Conservation (phyloP, 1,140 invertebrate species). For the Drosophila nigrodunni region DNA sequence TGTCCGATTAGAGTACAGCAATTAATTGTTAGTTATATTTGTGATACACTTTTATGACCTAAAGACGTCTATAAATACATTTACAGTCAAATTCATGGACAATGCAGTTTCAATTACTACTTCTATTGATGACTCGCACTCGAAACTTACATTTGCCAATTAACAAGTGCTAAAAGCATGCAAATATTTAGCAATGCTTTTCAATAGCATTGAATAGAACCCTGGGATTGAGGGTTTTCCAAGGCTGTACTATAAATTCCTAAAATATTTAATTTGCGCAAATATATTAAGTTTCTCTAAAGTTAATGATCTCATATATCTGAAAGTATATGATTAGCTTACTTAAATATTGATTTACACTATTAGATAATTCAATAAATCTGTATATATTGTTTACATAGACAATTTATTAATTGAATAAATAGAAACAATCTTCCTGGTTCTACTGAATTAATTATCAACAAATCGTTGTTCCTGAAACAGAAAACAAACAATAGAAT, state of each 20-base stretch:
- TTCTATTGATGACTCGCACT: background rate
- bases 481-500: too few relatives aligned
- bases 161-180: conserved; percentile 44
- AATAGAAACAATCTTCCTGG: too few relatives aligned
- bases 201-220: conserved; percentile 26
- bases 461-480: too few relatives aligned
- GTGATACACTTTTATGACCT: background rate
- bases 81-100: conserved; percentile 10
- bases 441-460: too few relatives aligned
- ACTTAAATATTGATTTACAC: too few relatives aligned
- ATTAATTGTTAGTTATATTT: conserved; percentile 37
- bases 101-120: conserved; percentile 15
- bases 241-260: conserved; percentile 4
- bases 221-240: background rate
- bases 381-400: too few relatives aligned
- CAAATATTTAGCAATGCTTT: conserved; percentile 12
- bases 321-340: background rate
- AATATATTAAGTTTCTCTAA: background rate
- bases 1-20: conserved; percentile 29
- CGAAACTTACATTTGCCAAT: conserved; percentile 21
- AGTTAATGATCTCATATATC: background rate
- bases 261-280: background rate
- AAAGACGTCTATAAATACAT: conserved; percentile 20
- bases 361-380: too few relatives aligned
- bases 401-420: too few relatives aligned